Conservation (phyloP, 2,113 vertebrate genomes). For the Pelusios castaneus region DNA sequence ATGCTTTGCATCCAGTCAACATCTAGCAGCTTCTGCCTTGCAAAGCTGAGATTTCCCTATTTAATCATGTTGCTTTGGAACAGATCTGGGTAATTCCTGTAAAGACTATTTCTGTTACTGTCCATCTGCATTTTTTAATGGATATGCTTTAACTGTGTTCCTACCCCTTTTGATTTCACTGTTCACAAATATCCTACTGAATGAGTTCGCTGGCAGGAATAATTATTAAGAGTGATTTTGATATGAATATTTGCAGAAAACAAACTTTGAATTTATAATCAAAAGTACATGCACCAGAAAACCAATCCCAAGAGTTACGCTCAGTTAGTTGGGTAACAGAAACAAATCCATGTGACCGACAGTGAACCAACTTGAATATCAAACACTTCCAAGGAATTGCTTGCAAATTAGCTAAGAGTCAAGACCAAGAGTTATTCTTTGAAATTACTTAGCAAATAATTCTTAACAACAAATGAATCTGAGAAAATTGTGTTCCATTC, state of each 20-base stretch:
- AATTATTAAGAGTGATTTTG: slow-evolving; percentile 64
- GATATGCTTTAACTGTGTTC: slow-evolving; percentile 49
- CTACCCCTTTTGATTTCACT: slow-evolving; percentile 48
- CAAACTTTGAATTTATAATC: slow-evolving; percentile 60
- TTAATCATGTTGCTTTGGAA: neutral
- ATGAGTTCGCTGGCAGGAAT: slow-evolving; percentile 57
- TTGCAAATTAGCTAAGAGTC: slow-evolving; percentile 36
- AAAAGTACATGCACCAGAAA: neutral
- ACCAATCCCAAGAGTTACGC: neutral
- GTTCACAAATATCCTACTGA: slow-evolving; percentile 60
- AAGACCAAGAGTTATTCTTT: slow-evolving; percentile 38
- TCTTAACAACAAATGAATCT: slow-evolving; percentile 35
- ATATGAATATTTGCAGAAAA: slow-evolving; percentile 22
- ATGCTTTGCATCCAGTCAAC: neutral
- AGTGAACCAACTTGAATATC: neutral
- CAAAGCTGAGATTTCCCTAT: neutral
- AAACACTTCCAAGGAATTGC: neutral
- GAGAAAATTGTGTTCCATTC: slow-evolving; percentile 52
- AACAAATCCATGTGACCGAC: slow-evolving; percentile 25
- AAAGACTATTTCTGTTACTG: neutral
- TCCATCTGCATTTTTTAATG: slow-evolving; percentile 32
- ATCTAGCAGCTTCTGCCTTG: neutral
- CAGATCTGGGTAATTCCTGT: slow-evolving; percentile 16
- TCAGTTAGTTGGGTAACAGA: slow-evolving; percentile 57
- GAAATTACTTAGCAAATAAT: slow-evolving; percentile 45